Evolutionary conservation across 1,140 invertebrate species (phyloP).

Genomic region (Plutomurus gul): DNA sequence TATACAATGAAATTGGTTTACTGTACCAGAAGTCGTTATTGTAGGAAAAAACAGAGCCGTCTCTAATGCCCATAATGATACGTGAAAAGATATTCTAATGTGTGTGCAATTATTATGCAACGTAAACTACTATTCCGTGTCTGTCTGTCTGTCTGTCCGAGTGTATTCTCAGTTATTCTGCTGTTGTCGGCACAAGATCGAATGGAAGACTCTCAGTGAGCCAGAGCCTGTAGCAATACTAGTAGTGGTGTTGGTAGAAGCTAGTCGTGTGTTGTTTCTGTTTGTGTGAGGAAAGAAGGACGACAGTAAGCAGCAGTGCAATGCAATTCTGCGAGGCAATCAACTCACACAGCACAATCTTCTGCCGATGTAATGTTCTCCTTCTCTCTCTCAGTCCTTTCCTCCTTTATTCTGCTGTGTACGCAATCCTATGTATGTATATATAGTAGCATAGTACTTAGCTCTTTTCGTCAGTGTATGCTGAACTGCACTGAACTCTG

Average conservation of each 20-base stretch:
- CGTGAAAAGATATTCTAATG: background rate
- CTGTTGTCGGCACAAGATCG: constrained; percentile 11
- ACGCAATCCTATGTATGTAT: too few relatives aligned
- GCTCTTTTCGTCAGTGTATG: background rate
- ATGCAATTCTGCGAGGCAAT: too few relatives aligned
- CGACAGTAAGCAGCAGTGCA: too few relatives aligned
- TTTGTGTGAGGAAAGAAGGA: too few relatives aligned
- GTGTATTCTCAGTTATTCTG: background rate
- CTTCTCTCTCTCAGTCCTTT: background rate
- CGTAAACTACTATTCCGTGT: too few relatives aligned
- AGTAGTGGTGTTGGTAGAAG: background rate
- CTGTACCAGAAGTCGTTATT: constrained; percentile 36
- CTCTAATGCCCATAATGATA: constrained; percentile 31
- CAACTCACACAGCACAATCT: too few relatives aligned
- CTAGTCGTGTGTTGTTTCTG: too few relatives aligned
- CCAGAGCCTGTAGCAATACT: background rate
- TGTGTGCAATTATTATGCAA: background rate
- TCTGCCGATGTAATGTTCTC: background rate
- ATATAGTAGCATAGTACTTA: too few relatives aligned
- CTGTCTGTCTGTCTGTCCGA: too few relatives aligned
- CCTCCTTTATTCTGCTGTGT: background rate
- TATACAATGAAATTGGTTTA: too few relatives aligned
- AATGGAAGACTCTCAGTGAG: constrained; percentile 13
- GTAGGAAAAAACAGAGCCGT: constrained; percentile 31
- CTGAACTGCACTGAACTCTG: too few relatives aligned